Evolutionary conservation across 2,797 vertebrate species (phyloP).

Genomic region (Halcyon smyrnensis): DNA sequence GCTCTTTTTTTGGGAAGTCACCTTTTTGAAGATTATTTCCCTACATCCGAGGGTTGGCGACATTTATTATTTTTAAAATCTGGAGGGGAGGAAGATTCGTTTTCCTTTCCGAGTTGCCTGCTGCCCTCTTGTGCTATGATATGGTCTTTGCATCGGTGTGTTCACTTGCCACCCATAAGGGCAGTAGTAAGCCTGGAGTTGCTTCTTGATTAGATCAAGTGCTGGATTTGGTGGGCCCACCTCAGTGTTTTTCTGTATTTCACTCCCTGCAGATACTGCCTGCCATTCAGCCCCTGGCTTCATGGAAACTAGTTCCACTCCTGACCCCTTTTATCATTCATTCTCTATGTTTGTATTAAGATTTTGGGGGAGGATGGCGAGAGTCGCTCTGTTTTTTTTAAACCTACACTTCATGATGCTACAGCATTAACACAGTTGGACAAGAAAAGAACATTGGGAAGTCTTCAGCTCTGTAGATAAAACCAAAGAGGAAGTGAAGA

Average conservation of each 20-base stretch:
- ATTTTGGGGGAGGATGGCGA: background rate
- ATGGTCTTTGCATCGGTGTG: background rate
- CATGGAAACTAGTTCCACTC: background rate
- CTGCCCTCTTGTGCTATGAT: constrained; percentile 53
- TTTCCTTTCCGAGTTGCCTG: background rate
- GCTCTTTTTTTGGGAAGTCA: background rate
- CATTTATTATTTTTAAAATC: background rate
- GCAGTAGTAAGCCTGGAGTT: background rate
- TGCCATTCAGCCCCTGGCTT: background rate
- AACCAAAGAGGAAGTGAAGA: background rate
- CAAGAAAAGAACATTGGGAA: background rate
- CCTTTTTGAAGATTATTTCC: background rate
- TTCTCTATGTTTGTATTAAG: background rate
- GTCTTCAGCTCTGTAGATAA: background rate
- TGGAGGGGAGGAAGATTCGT: background rate
- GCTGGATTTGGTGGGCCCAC: background rate
- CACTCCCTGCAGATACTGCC: background rate
- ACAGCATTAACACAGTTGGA: background rate
- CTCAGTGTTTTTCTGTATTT: background rate
- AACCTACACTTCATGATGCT: background rate
- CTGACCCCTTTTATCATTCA: background rate
- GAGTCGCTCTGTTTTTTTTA: background rate
- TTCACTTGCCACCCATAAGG: background rate
- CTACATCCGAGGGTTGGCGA: background rate
- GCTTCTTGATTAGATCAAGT: background rate